phyloP scores from a whole-genome alignment of 2,888 invertebrate species.

The Agriopis leucophaearia region DNA sequence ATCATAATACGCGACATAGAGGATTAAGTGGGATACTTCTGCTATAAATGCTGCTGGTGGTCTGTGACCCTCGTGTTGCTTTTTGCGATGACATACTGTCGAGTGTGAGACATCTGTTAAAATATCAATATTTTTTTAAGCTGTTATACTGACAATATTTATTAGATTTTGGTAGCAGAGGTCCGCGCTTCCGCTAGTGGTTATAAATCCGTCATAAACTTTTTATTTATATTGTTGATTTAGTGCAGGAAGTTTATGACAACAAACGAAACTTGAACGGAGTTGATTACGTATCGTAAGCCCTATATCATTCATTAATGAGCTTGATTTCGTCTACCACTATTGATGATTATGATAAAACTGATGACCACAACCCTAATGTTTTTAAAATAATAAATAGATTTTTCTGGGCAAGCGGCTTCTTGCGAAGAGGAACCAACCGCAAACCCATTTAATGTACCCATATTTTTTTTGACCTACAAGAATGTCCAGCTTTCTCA shows the following conservation, averaged over 20 bases:
- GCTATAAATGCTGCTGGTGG: conserved; percentile 77
- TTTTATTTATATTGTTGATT: conserved; percentile 11
- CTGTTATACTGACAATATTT: conserved; percentile 22
- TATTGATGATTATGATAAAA: no score
- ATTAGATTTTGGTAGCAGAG: conserved; percentile 18
- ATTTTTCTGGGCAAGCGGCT: no score
- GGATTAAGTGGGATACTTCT: conserved; percentile 78
- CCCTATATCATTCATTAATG: neutral
- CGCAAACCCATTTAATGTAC: no score
- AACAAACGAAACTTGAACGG: neutral
- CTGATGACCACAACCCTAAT: no score
- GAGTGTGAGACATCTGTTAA: conserved; percentile 72
- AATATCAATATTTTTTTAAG: conserved; percentile 46
- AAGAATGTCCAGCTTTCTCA: neutral
- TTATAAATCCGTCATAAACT: conserved; percentile 25
- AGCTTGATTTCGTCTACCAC: neutral
- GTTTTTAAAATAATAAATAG: no score
- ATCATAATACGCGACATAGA: conserved; percentile 79
- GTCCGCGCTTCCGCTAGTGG: conserved; percentile 19
- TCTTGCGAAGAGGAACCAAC: no score
- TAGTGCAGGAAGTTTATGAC: conserved; percentile 7
- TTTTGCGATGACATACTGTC: conserved; percentile 71
- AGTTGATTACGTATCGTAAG: neutral
- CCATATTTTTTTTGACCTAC: no score
- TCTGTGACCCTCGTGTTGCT: conserved; percentile 66